Base-by-base conservation (phyloP, 2,888 invertebrate species). In the Lutraria lutraria region DNA sequence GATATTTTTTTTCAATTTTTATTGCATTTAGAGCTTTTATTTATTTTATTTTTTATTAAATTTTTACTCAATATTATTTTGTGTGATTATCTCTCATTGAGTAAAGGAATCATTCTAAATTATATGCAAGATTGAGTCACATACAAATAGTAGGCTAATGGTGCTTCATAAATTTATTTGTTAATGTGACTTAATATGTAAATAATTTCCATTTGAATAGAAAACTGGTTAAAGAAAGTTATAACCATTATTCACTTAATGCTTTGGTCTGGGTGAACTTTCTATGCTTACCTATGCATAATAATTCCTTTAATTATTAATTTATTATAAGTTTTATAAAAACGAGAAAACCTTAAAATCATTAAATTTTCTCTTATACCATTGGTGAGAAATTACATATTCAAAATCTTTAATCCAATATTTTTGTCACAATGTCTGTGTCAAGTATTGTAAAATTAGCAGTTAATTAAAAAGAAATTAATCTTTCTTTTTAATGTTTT, bases 281-380 rank as follows among this genome's bases (percentile, higher is more conserved):
- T 63, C 21, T 63, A 63, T n/a, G 12, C 21, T 63, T 63, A 25
- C 21, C 63, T 25, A 63, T 63, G 25, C 63, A 63, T 63, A 63
- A 63, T 63, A 63, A 63, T 63, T n/a, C 63, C 63, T 63, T 63
- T n/a, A 63, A 63, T 63, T 25, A 63, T 63, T 63, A 12, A 19
- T 16, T 21, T 25, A 19, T 63, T 63, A 4, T 34, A 0, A 19
- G 29, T 76, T 8, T 13, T 76, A 31, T 29, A 13, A 15, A 12
- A 81, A 52, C 2, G 4, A 8, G 25, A n/a, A 53, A 6, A 31
- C 19, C 76, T 3, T 19, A 25, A 63, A 25, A 63, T 3, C 21
- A 21, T 63, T 63, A 63, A 63, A 19, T 13, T 25, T 76, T 34
- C 76, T 76, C n/a, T 25, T 72, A 31, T 31, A 29, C 29, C 13